phyloP scores from a whole-genome alignment of 2,888 invertebrate species.

The Dusona sp. region DNA sequence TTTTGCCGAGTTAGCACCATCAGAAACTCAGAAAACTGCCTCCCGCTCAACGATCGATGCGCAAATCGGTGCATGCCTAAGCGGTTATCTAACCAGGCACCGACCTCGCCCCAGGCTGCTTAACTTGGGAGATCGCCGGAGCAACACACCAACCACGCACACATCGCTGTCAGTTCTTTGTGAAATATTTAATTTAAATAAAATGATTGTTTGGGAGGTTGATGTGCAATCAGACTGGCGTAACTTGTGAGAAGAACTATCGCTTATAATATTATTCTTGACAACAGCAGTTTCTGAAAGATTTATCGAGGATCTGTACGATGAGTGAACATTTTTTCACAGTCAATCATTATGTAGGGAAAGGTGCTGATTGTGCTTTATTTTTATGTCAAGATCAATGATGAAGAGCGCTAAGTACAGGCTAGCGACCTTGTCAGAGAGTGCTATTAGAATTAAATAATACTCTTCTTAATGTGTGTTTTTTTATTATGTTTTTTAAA shows the following conservation, averaged over 20 bases:
- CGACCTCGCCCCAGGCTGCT: no score
- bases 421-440: conserved; percentile 14
- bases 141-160: no score
- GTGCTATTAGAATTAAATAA: not conserved
- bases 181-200: not conserved
- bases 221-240: not conserved
- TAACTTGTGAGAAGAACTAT: not conserved
- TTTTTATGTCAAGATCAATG: conserved; percentile 5
- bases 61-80: no score
- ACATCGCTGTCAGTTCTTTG: not conserved
- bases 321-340: not conserved
- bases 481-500: no score
- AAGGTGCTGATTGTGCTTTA: not conserved
- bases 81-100: no score
- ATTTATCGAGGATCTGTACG: not conserved
- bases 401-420: not conserved
- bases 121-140: no score
- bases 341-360: not conserved
- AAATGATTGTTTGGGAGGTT: not conserved
- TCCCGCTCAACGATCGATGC: no score
- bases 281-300: not conserved
- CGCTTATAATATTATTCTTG: not conserved
- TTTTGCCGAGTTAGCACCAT: no score
- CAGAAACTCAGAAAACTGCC: no score
- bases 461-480: no score